These are phyloP conservation scores for Leucopsar rothschildi DNA, from an alignment of 2,113 vertebrate genomes.

Conservation along the genomic window DNA sequence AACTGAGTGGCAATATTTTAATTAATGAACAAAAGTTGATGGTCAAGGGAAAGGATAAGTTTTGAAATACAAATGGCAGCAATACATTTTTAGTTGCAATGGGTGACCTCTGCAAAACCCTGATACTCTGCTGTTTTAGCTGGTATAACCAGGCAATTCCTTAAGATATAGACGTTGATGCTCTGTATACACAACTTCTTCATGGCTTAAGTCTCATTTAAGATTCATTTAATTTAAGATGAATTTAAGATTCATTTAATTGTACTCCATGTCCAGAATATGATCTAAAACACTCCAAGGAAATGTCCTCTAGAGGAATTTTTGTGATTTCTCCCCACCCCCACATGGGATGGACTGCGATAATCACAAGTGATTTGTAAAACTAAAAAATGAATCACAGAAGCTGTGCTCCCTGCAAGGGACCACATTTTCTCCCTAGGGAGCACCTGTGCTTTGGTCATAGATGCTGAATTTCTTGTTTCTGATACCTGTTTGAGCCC, in stretches of 20 bases:
- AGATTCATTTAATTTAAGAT: background rate
- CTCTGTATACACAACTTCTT: background rate
- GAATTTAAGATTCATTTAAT: background rate
- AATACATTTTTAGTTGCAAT: background rate
- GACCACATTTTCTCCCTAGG: background rate
- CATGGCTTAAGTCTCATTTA: background rate
- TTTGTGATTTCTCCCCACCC: background rate
- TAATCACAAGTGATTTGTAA: background rate
- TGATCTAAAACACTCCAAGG: background rate
- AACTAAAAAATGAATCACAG: background rate
- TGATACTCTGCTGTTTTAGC: background rate
- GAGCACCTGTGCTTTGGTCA: background rate
- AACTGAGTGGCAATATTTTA: slow-evolving; percentile 10
- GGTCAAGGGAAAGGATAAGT: background rate
- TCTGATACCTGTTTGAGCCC: background rate
- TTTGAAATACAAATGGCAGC: slow-evolving; percentile 9
- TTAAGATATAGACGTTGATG: background rate
- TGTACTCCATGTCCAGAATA: background rate
- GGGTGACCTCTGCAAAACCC: background rate
- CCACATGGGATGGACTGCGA: too few species aligned
- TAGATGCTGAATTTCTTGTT: background rate
- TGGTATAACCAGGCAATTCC: background rate
- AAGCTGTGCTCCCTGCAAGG: background rate
- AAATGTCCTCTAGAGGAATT: background rate
- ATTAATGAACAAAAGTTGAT: background rate